Evolutionary conservation across 2,888 invertebrate genomes (phyloP).

Genomic region (Cremastinae sp.): DNA sequence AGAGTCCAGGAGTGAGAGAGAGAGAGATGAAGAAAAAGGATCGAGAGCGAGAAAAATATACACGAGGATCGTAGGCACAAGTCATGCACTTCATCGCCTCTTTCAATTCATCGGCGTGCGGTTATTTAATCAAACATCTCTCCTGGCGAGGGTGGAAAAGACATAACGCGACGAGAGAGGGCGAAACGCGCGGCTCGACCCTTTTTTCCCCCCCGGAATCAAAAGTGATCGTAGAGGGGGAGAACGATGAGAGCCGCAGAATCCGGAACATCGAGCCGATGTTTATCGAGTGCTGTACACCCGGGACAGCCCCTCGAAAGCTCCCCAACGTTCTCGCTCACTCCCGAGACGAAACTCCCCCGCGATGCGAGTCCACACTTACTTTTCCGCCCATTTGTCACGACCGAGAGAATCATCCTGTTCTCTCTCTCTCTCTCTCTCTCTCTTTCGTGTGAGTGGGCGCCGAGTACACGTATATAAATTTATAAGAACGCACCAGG

Average conservation of each 20-base stretch:
- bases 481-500: background rate
- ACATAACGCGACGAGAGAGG: slow-evolving; percentile 31
- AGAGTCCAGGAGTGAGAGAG: slow-evolving; percentile 8
- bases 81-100: slow-evolving; percentile 79
- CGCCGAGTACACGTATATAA: too few relatives aligned
- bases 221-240: slow-evolving; percentile 36
- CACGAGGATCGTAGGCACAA: slow-evolving; percentile 68
- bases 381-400: slow-evolving; percentile 76
- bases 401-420: slow-evolving; percentile 41
- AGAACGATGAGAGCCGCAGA: slow-evolving; percentile 72
- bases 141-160: slow-evolving; percentile 34
- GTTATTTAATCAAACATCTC: slow-evolving; percentile 80
- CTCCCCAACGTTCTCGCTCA: slow-evolving; percentile 44
- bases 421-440: slow-evolving; percentile 15
- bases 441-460: background rate
- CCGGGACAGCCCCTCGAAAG: slow-evolving; percentile 34
- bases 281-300: slow-evolving; percentile 23
- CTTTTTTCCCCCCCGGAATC: slow-evolving; percentile 52
- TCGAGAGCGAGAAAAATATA: slow-evolving; percentile 12
- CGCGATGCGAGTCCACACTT: slow-evolving; percentile 68
- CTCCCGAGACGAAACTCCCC: slow-evolving; percentile 4
- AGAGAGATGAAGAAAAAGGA: background rate
- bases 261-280: slow-evolving; percentile 63
- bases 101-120: slow-evolving; percentile 79
- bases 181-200: slow-evolving; percentile 45